A percentile compares a stretch with the other conserved stretches of the same genome.
Evolutionary conservation across 2,888 invertebrate genomes (phyloP).

Genomic region (Sympetrum striolatum): DNA sequence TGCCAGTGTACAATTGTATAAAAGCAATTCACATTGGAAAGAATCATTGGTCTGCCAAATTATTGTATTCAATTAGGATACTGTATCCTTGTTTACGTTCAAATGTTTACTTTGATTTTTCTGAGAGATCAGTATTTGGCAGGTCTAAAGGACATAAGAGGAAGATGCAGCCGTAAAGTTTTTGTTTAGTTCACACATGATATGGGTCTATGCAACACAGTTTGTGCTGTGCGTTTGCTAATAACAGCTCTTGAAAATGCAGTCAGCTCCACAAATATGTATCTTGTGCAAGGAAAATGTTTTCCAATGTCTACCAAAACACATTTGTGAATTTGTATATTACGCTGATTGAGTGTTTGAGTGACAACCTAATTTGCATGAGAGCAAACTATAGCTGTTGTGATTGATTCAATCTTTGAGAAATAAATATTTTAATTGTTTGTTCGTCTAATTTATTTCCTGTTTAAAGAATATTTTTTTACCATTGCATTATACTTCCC

Average conservation of each 20-base stretch:
- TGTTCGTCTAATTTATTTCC: neutral
- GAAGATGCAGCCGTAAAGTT: constrained; percentile 1
- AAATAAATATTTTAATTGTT: constrained; percentile 43
- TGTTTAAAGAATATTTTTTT: no score
- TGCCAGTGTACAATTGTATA: neutral
- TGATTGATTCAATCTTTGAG: constrained; percentile 38
- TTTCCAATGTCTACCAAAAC: constrained; percentile 4
- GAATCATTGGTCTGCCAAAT: neutral
- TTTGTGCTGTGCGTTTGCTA: constrained; percentile 35
- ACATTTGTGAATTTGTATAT: neutral
- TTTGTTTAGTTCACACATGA: constrained; percentile 33
- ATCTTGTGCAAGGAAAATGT: constrained; percentile 13
- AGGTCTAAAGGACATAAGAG: neutral
- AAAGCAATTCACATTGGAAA: neutral
- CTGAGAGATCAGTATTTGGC: neutral
- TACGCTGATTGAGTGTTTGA: constrained; percentile 28
- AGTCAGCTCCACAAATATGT: constrained; percentile 26
- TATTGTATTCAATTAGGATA: neutral
- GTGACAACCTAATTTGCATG: constrained; percentile 33
- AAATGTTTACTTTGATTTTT: neutral
- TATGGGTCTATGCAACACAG: constrained; percentile 22
- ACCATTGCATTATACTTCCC: no score
- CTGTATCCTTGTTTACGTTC: neutral
- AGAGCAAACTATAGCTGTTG: constrained; percentile 40
- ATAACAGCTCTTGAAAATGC: constrained; percentile 1